Evolutionary conservation across 2,888 invertebrate genomes (phyloP).

Genomic region (Meghimatium bilineatum): DNA sequence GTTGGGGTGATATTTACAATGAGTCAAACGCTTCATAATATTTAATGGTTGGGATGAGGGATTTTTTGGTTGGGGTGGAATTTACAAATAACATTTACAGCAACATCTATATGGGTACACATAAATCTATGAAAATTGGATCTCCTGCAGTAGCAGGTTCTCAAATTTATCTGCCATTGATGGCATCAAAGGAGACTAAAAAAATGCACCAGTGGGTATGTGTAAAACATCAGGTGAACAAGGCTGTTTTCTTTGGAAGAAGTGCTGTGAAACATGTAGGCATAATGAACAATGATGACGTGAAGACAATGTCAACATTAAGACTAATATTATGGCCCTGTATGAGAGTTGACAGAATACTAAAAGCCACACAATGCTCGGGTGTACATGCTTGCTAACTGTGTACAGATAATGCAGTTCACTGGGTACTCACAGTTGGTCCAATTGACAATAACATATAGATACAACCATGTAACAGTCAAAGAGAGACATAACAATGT

Average conservation of each 20-base stretch:
- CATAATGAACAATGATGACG: constrained; percentile 39
- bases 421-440: neutral
- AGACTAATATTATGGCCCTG: constrained; percentile 16
- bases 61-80: no score
- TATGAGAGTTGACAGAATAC: constrained; percentile 44
- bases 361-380: constrained; percentile 51
- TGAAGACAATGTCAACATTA: constrained; percentile 20
- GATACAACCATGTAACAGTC: neutral
- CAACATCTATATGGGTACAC: no score
- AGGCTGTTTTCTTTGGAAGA: constrained; percentile 38
- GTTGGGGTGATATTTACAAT: no score
- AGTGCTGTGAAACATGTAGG: constrained; percentile 47
- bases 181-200: no score
- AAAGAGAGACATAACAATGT: no score
- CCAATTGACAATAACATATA: neutral
- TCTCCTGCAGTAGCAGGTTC: no score
- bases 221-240: neutral
- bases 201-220: no score
- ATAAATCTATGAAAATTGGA: no score
- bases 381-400: constrained; percentile 48
- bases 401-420: constrained; percentile 35
- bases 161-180: no score
- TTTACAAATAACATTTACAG: no score
- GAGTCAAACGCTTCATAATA: no score
- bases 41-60: no score